A percentile compares a stretch with the other conserved stretches of the same genome.
Conservation (phyloP, 2,797 vertebrate genomes). For the Pseudochromis fuscus region DNA sequence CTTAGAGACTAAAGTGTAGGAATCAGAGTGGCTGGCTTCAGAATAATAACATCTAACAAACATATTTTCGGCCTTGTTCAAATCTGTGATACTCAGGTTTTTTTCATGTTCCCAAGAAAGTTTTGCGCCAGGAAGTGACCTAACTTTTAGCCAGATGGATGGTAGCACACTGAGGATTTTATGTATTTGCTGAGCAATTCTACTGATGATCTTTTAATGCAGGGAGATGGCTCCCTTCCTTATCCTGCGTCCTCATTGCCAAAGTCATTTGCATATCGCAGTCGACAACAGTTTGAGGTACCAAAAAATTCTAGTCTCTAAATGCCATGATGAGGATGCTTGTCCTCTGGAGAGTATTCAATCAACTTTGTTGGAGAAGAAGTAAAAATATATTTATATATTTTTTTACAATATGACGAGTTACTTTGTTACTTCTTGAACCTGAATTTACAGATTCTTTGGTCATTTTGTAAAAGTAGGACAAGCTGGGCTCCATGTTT, state of each 20-base stretch:
- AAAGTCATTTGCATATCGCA: slow-evolving; percentile 23
- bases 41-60: neutral
- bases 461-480: neutral
- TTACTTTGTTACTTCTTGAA: neutral
- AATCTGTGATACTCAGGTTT: neutral
- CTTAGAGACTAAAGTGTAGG: neutral
- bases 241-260: slow-evolving; percentile 17
- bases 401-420: slow-evolving; percentile 3
- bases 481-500: neutral
- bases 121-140: slow-evolving; percentile 16
- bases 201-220: slow-evolving; percentile 46
- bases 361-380: slow-evolving; percentile 1
- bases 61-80: slow-evolving; percentile 1
- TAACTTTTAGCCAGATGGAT: slow-evolving; percentile 38
- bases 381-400: neutral
- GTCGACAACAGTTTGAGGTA: slow-evolving; percentile 17
- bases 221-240: slow-evolving; percentile 23
- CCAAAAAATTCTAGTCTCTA: neutral
- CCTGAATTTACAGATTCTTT: neutral
- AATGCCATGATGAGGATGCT: neutral
- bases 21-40: slow-evolving; percentile 3
- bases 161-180: slow-evolving; percentile 26
- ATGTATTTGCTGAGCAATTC: slow-evolving; percentile 43
- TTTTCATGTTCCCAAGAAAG: slow-evolving; percentile 1
- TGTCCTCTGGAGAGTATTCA: slow-evolving; percentile 10